A percentile compares a stretch with the other conserved stretches of the same genome.
These are phyloP conservation scores for Pteromalus puparum DNA, from an alignment of 1,140 invertebrate genomes.

Conservation along the genomic window DNA sequence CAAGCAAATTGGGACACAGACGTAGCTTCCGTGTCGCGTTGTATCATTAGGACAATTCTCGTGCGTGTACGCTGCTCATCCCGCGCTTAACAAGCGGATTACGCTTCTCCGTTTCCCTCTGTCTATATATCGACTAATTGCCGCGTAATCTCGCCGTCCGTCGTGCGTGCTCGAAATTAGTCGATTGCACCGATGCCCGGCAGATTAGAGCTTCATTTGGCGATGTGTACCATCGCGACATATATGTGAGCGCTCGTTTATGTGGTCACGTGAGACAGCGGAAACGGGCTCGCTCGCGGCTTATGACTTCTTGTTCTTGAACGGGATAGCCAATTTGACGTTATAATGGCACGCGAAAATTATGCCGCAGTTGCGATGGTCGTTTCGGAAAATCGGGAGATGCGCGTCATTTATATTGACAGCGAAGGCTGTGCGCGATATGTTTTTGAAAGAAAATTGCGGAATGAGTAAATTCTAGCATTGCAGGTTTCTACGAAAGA, in stretches of 20 bases:
- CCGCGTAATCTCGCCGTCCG: conserved; percentile 54
- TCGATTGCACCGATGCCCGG: conserved; percentile 48
- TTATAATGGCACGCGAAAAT: not conserved
- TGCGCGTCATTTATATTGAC: too few species aligned
- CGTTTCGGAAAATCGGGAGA: not conserved
- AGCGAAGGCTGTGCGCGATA: too few species aligned
- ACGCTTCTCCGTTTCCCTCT: not conserved
- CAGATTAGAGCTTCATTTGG: conserved; percentile 55
- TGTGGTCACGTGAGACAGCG: too few species aligned
- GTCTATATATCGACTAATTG: conserved; percentile 54
- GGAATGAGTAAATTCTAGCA: too few species aligned
- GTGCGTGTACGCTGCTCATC: too few species aligned
- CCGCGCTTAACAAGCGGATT: not conserved
- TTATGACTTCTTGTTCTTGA: not conserved
- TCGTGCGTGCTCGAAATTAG: conserved; percentile 50
- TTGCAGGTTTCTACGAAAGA: too few species aligned
- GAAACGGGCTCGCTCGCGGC: too few species aligned
- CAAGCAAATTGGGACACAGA: too few species aligned
- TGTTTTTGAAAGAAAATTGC: too few species aligned
- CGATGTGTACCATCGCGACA: not conserved
- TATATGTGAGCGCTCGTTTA: not conserved
- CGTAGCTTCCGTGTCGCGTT: too few species aligned
- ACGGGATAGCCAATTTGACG: not conserved
- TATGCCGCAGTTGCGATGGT: not conserved
- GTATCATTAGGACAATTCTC: not conserved